phyloP scores from a whole-genome alignment of 2,888 invertebrate genomes.

The Anthoptus insignis region DNA sequence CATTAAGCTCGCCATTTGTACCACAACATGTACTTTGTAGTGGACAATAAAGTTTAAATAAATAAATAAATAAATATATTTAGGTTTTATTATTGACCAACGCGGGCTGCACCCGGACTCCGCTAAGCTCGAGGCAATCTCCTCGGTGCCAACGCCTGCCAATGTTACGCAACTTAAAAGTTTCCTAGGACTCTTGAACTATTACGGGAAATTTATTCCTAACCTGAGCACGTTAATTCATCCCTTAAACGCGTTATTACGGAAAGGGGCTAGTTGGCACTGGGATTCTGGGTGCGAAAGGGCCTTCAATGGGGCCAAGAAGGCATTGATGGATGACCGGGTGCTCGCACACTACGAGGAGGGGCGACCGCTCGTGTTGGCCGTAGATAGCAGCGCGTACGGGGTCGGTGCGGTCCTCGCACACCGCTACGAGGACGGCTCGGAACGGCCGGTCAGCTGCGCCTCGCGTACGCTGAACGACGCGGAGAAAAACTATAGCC shows the following conservation, averaged over 20 bases:
- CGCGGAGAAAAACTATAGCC: slow-evolving; percentile 37
- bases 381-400: slow-evolving; percentile 49
- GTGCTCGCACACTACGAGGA: slow-evolving; percentile 41
- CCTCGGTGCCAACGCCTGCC: background rate
- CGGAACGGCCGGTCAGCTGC: slow-evolving; percentile 39
- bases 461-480: slow-evolving; percentile 42
- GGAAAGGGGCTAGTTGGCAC: background rate
- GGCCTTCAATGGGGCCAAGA: slow-evolving; percentile 33
- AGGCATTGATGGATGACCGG: slow-evolving; percentile 7
- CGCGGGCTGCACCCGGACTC: background rate
- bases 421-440: slow-evolving; percentile 41
- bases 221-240: slow-evolving; percentile 24
- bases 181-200: slow-evolving; percentile 28
- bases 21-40: too few species aligned
- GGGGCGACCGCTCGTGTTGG: slow-evolving; percentile 42
- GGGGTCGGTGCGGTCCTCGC: slow-evolving; percentile 50
- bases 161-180: background rate
- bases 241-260: slow-evolving; percentile 23
- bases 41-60: too few species aligned
- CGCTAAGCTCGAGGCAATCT: background rate
- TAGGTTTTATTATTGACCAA: background rate
- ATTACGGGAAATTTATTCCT: slow-evolving; percentile 33
- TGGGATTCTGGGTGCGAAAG: background rate
- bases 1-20: too few species aligned
- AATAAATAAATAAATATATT: too few species aligned